Evolutionary conservation across 2,797 vertebrate species (phyloP), one percentile per base, ranked within the genome.

Genomic region (Setipinna tenuifilis): DNA sequence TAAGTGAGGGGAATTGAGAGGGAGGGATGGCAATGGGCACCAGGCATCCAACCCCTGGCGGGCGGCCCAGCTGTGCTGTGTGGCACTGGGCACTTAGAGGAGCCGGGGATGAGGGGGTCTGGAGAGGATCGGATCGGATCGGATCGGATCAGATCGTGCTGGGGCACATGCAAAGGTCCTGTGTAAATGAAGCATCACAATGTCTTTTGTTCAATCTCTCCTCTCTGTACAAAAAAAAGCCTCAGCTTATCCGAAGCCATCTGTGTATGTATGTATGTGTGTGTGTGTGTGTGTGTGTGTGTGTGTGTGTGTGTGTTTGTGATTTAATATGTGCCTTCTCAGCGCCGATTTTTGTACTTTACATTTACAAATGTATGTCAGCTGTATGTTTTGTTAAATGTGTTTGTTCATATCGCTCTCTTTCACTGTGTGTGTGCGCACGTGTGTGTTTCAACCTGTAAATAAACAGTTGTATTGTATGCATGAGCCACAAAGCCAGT

Each of bases 101-200:
- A 75, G 68, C 68, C 7, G 71, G 62, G 65, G 28, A 31, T n/a
- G 25, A 12, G 61, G n/a, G 65, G 19, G 19, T 78, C 31, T 78
- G 71, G 35, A 78, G 71, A 54, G 50, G 9, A 54, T 54, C 14
- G 7, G 14, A 54, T 54, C 1, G 50, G 50, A 54, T 54, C 9
- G 50, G 2, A 54, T 10, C 10, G 46, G 46, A 48, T 48, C 31
- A 28, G 16, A 19, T 41, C 41, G 83, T n/a, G 58, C 65, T 81
- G 82, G 16, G 81, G 78, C 84, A 48, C 62, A 83, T 46, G 58
- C 44, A 59, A 82, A 68, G 50, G 84, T 84, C 82, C 50, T 21
- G 54, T 83, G 61, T 31, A 50, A 50, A 80, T 78, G 71, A 78
- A 78, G 71, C 71, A 78, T 78, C 71, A 25, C 71, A 78, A 78